phyloP scores from a whole-genome alignment of 2,797 vertebrate genomes.

The Mormyrops boulengeri region DNA sequence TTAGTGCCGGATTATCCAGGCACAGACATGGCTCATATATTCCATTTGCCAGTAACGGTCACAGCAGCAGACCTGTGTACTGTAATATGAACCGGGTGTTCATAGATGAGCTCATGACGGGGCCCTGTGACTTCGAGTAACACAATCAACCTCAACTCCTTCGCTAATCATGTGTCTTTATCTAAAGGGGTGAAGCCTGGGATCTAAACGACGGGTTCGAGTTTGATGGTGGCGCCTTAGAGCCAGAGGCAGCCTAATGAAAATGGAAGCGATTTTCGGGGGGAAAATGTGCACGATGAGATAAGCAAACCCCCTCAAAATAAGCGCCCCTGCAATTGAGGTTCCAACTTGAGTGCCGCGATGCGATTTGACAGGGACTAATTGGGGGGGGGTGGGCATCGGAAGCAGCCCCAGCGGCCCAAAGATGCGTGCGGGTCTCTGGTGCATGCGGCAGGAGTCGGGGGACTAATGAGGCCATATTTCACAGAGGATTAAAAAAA shows the following conservation, averaged over 20 bases:
- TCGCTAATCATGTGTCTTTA: neutral
- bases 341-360: slow-evolving; percentile 33
- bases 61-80: neutral
- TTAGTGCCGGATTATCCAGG: neutral
- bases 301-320: neutral
- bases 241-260: neutral
- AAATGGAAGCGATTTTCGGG: neutral
- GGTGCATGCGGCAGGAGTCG: slow-evolving; percentile 22
- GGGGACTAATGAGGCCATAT: slow-evolving; percentile 56
- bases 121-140: neutral
- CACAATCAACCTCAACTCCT: neutral
- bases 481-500: slow-evolving; percentile 40
- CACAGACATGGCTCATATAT: neutral
- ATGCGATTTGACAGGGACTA: slow-evolving; percentile 44
- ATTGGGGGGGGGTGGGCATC: slow-evolving; percentile 34
- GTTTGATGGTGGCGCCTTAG: neutral
- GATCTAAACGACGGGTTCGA: neutral
- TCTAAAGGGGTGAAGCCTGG: neutral
- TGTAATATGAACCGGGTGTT: neutral
- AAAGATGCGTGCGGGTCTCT: slow-evolving; percentile 30
- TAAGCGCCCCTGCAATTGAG: slow-evolving; percentile 24
- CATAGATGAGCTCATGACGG: neutral
- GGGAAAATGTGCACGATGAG: neutral
- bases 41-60: neutral
- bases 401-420: slow-evolving; percentile 24